phyloP scores from a whole-genome alignment of 1,140 invertebrate species.

The Contarinia nasturtii region DNA sequence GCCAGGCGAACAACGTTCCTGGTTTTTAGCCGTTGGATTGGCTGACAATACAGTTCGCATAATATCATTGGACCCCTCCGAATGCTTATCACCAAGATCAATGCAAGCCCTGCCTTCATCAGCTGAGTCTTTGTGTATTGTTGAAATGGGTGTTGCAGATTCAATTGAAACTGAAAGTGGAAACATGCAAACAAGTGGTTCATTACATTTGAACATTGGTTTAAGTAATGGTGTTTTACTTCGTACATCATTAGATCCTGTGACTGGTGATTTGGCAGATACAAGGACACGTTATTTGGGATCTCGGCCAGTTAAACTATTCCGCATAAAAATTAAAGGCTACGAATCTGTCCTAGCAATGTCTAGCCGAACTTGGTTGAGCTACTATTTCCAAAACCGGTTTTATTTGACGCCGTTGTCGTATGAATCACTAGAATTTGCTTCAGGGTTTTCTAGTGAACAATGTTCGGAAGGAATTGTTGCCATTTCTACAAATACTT shows the following conservation, averaged over 20 bases:
- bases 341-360: slow-evolving; percentile 93
- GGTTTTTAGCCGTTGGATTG: slow-evolving; percentile 93
- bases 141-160: slow-evolving; percentile 57
- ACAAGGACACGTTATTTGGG: slow-evolving; percentile 92
- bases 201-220: slow-evolving; percentile 93
- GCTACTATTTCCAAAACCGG: slow-evolving; percentile 95
- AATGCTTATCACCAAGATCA: slow-evolving; percentile 80
- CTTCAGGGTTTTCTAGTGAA: slow-evolving; percentile 72
- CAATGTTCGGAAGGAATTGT: slow-evolving; percentile 99
- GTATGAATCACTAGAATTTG: slow-evolving; percentile 93
- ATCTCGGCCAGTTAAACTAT: slow-evolving; percentile 87
- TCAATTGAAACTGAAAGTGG: slow-evolving; percentile 33
- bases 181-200: slow-evolving; percentile 34
- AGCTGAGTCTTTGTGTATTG: slow-evolving; percentile 91
- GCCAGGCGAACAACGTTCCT: slow-evolving; percentile 81
- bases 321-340: slow-evolving; percentile 86
- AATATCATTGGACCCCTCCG: slow-evolving; percentile 88
- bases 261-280: slow-evolving; percentile 92
- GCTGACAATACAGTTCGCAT: slow-evolving; percentile 95
- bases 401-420: slow-evolving; percentile 92
- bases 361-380: slow-evolving; percentile 94
- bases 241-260: slow-evolving; percentile 86
- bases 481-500: slow-evolving; percentile 93
- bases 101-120: slow-evolving; percentile 95
- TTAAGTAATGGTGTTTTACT: slow-evolving; percentile 92